Evolutionary conservation across 92 coral and sea anemone genomes (phyloP).

Genomic region (Actinostola sp.): DNA sequence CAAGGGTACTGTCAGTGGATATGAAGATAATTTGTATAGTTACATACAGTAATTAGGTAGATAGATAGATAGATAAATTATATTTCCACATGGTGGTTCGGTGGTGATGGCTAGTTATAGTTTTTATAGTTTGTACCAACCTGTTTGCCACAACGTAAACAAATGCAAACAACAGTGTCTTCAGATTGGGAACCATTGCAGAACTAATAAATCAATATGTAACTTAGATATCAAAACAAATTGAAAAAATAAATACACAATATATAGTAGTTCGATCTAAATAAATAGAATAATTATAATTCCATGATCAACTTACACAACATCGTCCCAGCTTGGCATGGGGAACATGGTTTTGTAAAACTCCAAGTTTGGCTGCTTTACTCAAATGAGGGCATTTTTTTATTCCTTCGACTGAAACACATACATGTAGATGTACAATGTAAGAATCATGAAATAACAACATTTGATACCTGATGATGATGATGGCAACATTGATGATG

Average conservation of each 20-base stretch:
- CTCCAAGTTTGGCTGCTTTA: slow-evolving; percentile 60
- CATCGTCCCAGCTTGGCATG: slow-evolving; percentile 80
- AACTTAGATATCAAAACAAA: slow-evolving; percentile 3
- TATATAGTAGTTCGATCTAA: background rate
- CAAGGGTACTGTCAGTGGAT: too few species aligned
- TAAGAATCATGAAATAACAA: too few species aligned
- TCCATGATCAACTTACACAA: slow-evolving; percentile 51
- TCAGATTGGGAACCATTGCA: slow-evolving; percentile 50
- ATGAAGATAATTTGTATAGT: too few species aligned
- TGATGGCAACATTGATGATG: too few species aligned
- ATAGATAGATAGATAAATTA: background rate
- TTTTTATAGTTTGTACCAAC: slow-evolving; percentile 31
- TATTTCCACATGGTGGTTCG: too few species aligned
- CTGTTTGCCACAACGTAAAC: slow-evolving; percentile 80
- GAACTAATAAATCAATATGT: too few species aligned
- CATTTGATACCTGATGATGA: too few species aligned
- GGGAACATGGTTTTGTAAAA: slow-evolving; percentile 71
- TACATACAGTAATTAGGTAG: too few species aligned
- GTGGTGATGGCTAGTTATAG: background rate
- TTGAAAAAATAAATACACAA: background rate
- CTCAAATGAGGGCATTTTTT: slow-evolving; percentile 70
- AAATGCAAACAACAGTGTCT: slow-evolving; percentile 73
- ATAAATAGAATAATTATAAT: background rate
- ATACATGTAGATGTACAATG: too few species aligned
- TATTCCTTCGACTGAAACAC: slow-evolving; percentile 16